Base-by-base conservation (phyloP, 2,113 vertebrate genomes). In the Regulus satrapa region DNA sequence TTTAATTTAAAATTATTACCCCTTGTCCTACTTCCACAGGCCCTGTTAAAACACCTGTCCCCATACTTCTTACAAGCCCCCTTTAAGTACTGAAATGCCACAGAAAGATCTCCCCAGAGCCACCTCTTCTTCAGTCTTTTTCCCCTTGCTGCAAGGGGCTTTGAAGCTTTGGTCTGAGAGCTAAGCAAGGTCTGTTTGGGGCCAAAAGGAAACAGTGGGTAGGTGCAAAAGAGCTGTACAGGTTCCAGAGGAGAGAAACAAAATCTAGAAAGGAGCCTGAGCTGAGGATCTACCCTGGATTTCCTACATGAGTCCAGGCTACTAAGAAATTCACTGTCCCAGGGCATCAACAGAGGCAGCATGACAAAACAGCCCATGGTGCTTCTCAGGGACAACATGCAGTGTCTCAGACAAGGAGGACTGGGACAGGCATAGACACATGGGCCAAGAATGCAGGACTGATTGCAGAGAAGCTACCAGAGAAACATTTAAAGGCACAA, bases 391-490 rank as follows among this genome's bases (percentile, higher is more conserved):
- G 36, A 55, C 52, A 72, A 21, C 10, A 79, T 32, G 12, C 49
- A 62, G 17, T 4, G 16, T 41, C 62, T 88, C 49, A 36, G 29
- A 55, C 28, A 36, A 55, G 55, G 32, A 75, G 14, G 15, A 21
- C 21, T 16, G 58, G 36, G n/a, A 68, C 25, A 23, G 45, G 19
- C 25, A 52, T 5, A 0, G 0, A 41, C 18, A 56, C 25, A 5
- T 2, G 10, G 45, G 54, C 9, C 36, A 36, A 38, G 14, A 55
- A 51, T 46, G 26, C 41, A 71, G 85, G 45, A 54, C 3, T 2
- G 3, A 28, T 8, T 19, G 43, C 51, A 71, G 6, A 16, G 7
- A 71, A 84, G 58, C 4, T 0, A 0, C 21, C 14, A 58, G 36
- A 43, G 15, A 87, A 84, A 56, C 5, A 25, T 15, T 10, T 26